Percentiles rank a stretch among this genome's conserved stretches.
These are phyloP conservation scores for Gallinago undulata DNA, from an alignment of 2,113 vertebrate species.

Conservation along the genomic window DNA sequence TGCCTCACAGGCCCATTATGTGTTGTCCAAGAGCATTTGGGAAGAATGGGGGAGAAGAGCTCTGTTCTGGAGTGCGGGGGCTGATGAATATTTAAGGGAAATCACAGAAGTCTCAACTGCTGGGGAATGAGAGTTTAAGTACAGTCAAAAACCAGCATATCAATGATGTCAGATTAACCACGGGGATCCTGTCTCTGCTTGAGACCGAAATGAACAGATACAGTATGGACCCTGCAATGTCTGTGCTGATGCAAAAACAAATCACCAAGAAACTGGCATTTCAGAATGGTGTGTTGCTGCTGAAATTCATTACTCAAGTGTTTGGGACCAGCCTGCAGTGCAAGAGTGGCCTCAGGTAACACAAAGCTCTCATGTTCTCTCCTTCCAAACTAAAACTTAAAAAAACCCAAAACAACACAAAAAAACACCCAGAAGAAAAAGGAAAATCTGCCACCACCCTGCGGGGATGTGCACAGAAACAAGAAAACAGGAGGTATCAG, in stretches of 20 bases:
- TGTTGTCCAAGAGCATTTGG: constrained; percentile 4
- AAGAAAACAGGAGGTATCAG: fast-evolving
- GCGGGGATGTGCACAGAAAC: not conserved
- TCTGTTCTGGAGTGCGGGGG: not conserved
- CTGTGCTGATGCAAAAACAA: not conserved
- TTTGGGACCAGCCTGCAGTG: not conserved
- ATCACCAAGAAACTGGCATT: not conserved
- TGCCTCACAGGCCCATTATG: not conserved
- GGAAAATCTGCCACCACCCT: fast-evolving
- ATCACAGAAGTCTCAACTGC: not conserved
- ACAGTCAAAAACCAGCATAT: not conserved
- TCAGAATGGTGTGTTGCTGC: not conserved
- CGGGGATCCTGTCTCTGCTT: not conserved
- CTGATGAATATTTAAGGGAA: not conserved
- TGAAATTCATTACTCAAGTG: not conserved
- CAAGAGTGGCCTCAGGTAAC: not conserved
- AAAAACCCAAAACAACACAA: no score
- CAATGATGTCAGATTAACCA: not conserved
- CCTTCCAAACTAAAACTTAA: not conserved
- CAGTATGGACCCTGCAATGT: not conserved
- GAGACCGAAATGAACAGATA: not conserved
- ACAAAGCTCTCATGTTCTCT: not conserved
- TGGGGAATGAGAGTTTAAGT: not conserved
- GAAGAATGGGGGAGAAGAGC: not conserved
- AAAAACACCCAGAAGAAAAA: not conserved